phyloP scores from a whole-genome alignment of 2,888 invertebrate genomes.

The Mesoligia furuncula region DNA sequence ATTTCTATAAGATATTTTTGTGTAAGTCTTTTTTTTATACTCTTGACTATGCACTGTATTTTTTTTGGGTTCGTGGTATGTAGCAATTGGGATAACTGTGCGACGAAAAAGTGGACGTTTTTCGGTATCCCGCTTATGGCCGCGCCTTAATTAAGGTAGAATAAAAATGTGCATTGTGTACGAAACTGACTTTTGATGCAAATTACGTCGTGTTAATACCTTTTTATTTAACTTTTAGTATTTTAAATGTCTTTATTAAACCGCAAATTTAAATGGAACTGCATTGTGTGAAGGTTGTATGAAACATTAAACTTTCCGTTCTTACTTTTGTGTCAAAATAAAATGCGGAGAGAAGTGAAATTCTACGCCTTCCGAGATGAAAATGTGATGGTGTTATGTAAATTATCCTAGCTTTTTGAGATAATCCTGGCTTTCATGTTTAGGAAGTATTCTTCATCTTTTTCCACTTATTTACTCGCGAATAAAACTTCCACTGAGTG shows the following conservation, averaged over 20 bases:
- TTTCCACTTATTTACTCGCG: not conserved
- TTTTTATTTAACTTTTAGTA: constrained; percentile 26
- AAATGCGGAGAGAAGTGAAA: constrained; percentile 10
- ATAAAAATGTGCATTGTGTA: constrained; percentile 36
- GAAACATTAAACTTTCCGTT: not conserved
- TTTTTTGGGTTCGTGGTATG: no score
- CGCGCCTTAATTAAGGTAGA: constrained; percentile 45
- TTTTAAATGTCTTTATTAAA: constrained; percentile 31
- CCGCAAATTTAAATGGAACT: constrained; percentile 7
- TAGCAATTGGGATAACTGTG: no score
- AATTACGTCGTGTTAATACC: constrained; percentile 23
- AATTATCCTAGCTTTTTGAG: constrained; percentile 14
- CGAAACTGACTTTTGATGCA: constrained; percentile 50
- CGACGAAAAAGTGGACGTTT: no score
- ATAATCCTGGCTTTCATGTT: constrained; percentile 18
- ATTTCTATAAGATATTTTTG: no score
- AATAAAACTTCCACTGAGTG: not conserved
- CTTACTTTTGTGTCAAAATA: constrained; percentile 23
- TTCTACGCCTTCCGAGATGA: constrained; percentile 20
- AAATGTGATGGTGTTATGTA: constrained; percentile 22
- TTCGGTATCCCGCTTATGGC: no score
- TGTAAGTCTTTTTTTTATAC: no score
- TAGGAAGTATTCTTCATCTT: constrained; percentile 4
- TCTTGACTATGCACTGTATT: no score
- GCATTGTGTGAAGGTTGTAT: constrained; percentile 32